phyloP scores from a whole-genome alignment of 2,888 invertebrate genomes.

The Venustoraphidia nigricollis region DNA sequence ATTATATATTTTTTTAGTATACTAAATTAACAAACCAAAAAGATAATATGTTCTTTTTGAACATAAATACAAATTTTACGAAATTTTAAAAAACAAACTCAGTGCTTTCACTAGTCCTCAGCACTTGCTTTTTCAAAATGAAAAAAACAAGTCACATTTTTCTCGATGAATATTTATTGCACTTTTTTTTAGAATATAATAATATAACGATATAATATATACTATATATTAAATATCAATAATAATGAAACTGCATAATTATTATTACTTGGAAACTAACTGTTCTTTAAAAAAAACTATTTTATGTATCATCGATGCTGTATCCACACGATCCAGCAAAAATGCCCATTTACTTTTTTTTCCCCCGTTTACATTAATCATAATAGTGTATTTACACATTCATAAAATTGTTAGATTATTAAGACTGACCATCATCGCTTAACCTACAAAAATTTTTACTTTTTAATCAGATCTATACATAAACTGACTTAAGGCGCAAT shows the following conservation, averaged over 20 bases:
- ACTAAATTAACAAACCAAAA: neutral
- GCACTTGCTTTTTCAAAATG: slow-evolving; percentile 23
- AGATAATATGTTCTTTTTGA: neutral
- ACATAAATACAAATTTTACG: neutral
- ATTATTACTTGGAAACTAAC: slow-evolving; percentile 30
- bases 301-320: too few species aligned
- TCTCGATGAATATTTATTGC: slow-evolving; percentile 26
- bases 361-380: too few species aligned
- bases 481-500: too few species aligned
- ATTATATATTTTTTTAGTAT: neutral
- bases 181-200: slow-evolving; percentile 21
- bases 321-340: too few species aligned
- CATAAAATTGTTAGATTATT: too few species aligned
- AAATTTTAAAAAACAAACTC: neutral
- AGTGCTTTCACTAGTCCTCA: slow-evolving; percentile 25
- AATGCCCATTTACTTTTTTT: too few species aligned
- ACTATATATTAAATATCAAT: neutral
- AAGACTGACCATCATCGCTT: too few species aligned
- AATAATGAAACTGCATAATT: neutral
- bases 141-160: slow-evolving; percentile 16
- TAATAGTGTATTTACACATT: too few species aligned
- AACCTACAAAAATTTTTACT: too few species aligned
- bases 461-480: too few species aligned
- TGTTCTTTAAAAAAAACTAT: slow-evolving; percentile 22
- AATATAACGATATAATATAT: slow-evolving; percentile 14